phyloP scores from a whole-genome alignment of 1,140 invertebrate genomes.

The Metopolophium dirhodum region DNA sequence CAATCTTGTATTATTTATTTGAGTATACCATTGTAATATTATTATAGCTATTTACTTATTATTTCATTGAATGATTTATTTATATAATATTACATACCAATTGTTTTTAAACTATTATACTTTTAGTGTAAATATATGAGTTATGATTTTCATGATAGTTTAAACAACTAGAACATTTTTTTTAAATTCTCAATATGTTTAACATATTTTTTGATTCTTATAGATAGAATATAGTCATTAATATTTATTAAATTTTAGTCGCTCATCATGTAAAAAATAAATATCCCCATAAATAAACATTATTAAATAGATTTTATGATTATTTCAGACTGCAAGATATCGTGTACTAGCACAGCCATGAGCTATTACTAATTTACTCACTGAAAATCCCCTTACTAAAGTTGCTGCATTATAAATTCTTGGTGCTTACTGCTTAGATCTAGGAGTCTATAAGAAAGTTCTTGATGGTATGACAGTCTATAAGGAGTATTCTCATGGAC shows the following conservation, averaged over 20 bases:
- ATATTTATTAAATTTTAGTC: background rate
- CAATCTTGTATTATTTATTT: too few species aligned
- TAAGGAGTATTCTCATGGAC: slow-evolving; percentile 88
- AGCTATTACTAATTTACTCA: slow-evolving; percentile 70
- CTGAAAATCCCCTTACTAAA: slow-evolving; percentile 93
- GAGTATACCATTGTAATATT: background rate
- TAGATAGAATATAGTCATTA: background rate
- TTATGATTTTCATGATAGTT: too few species aligned
- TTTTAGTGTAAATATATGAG: too few species aligned
- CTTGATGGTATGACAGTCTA: slow-evolving; percentile 94
- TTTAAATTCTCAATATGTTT: too few species aligned
- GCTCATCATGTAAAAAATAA: background rate
- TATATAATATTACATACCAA: too few species aligned
- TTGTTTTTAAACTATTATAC: too few species aligned
- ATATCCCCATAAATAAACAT: background rate
- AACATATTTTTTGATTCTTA: background rate
- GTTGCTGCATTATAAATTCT: slow-evolving; percentile 93
- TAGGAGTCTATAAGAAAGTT: slow-evolving; percentile 89
- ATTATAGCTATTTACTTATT: background rate
- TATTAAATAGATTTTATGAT: slow-evolving; percentile 59
- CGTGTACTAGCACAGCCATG: slow-evolving; percentile 93
- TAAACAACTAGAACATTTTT: too few species aligned
- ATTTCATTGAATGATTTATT: background rate
- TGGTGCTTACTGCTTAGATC: slow-evolving; percentile 92
- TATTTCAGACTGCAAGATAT: slow-evolving; percentile 83